Base-by-base conservation (phyloP, 2,888 invertebrate genomes). In the Ormyrus labotus region DNA sequence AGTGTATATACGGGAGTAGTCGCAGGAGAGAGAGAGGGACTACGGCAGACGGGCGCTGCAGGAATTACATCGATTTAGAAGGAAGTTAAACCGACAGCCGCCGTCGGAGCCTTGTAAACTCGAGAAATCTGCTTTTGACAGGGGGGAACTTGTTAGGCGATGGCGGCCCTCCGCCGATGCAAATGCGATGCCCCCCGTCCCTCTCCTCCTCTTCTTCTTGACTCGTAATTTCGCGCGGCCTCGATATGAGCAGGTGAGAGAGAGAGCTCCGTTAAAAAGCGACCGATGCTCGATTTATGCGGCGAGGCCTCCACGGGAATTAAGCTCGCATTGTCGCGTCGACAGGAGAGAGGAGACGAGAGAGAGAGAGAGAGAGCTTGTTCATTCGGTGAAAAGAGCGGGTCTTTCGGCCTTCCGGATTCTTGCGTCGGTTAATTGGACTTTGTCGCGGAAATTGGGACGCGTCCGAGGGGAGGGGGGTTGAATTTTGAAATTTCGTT, bases 111-210 rank as follows among this genome's bases (percentile, higher is more conserved):
- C 78, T 75, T 79, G 81, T 69, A 76, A 81, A 81, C 81, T 79
- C 79, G 79, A 79, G 81, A 76, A 81, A 81, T 81, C 81, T 81
- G 81, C 68, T 79, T 78, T 79, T 79, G 81, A 81, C 79, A 81
- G 78, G 78, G 55, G 4, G 72, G 68, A 79, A 79, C 79, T 81
- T 76, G 76, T 72, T 79, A 72, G 48, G 34, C 34, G 34, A 3
- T 3, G 34, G 34, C 1, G 34, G 75, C 64, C 11, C 53, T 47
- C 50, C 47, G 63, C 19, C 58, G 73, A 81, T 81, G 81, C 69
- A 77, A 81, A 81, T 81, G 68, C 73, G 64, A 4, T 34, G 4
- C 34, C 34, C 34, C 34, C 34, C 34, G 34, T 34, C 34, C 34
- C 34, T 34, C 34, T 0, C 4, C 34, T 34, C 34, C 4, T 34